These are phyloP conservation scores for Latrodectus hesperus DNA, from an alignment of 2,888 invertebrate species.

Conservation along the genomic window DNA sequence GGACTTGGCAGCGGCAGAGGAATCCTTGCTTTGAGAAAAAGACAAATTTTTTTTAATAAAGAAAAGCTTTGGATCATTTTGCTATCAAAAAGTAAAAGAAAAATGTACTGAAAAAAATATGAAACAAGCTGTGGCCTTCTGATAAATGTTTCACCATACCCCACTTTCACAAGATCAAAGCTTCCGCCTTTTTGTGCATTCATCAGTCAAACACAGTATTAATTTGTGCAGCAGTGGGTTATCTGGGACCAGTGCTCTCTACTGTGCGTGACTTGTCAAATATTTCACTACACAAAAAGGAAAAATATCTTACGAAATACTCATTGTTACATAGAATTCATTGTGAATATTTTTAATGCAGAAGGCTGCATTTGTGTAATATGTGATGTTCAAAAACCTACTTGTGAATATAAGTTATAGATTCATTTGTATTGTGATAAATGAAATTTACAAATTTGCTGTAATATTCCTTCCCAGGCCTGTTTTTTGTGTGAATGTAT, in stretches of 20 bases:
- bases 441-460: neutral
- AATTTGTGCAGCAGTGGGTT: conserved; percentile 6
- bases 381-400: conserved; percentile 13
- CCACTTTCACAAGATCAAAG: conserved; percentile 33
- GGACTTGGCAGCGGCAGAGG: conserved; percentile 67
- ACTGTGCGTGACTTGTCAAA: conserved; percentile 17
- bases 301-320: conserved; percentile 4
- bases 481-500: neutral
- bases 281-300: neutral
- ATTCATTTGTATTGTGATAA: conserved; percentile 43
- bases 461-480: neutral
- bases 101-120: neutral
- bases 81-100: conserved; percentile 21
- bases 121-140: conserved; percentile 56
- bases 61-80: conserved; percentile 24
- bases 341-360: conserved; percentile 22
- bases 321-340: conserved; percentile 8
- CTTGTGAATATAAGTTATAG: conserved; percentile 22
- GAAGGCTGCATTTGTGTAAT: conserved; percentile 38
- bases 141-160: conserved; percentile 41
- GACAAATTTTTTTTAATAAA: conserved; percentile 3
- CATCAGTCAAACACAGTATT: conserved; percentile 42
- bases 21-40: conserved; percentile 29
- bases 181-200: conserved; percentile 37
- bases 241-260: conserved; percentile 48